Percentiles rank a stretch among this genome's conserved stretches.
Evolutionary conservation across 2,113 vertebrate genomes (phyloP).

Genomic region (Lophochroa leadbeateri): DNA sequence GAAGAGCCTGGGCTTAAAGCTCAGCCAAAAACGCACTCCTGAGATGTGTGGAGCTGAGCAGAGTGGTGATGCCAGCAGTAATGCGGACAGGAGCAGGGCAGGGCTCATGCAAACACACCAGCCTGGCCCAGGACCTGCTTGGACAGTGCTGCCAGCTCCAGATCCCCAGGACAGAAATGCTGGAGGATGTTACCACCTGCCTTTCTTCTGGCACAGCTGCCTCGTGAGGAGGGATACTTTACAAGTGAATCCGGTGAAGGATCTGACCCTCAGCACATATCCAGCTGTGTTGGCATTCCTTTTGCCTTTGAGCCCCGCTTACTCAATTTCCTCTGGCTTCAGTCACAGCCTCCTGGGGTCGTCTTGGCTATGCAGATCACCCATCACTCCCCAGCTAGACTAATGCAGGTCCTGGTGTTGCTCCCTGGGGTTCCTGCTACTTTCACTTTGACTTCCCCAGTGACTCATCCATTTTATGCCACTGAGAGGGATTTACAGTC

Average conservation of each 20-base stretch:
- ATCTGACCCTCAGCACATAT: neutral
- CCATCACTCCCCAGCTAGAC: neutral
- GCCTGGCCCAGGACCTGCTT: neutral
- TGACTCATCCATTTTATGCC: neutral
- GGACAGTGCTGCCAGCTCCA: neutral
- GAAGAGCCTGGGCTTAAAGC: neutral
- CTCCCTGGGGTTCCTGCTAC: neutral
- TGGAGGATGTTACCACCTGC: neutral
- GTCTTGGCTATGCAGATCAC: neutral
- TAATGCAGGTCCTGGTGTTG: neutral
- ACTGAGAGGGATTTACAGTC: neutral
- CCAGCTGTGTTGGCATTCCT: neutral
- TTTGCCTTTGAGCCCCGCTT: neutral
- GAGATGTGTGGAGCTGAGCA: neutral
- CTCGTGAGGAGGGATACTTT: fast-evolving
- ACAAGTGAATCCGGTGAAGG: fast-evolving
- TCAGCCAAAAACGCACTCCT: neutral
- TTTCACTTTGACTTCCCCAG: neutral
- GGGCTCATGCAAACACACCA: neutral
- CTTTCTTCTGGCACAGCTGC: neutral
- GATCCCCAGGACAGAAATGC: neutral
- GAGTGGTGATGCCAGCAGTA: too few species aligned
- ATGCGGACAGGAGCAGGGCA: neutral
- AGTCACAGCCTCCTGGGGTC: neutral
- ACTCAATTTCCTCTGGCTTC: neutral